These are phyloP conservation scores for Portevinia maculata DNA, from an alignment of 2,888 invertebrate species.

Conservation along the genomic window DNA sequence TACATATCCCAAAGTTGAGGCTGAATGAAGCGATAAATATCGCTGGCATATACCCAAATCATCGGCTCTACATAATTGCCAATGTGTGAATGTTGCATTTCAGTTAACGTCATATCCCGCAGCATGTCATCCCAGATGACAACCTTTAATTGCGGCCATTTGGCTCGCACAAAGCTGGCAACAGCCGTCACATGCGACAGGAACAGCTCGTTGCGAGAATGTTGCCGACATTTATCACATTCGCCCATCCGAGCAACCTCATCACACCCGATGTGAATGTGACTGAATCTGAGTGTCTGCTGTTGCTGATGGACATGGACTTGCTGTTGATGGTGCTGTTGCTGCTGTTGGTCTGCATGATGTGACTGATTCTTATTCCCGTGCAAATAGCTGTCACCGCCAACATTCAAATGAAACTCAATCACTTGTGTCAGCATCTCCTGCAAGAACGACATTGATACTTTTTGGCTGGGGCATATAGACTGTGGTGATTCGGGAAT, in stretches of 20 bases:
- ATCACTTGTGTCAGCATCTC: constrained; percentile 88
- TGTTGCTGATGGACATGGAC: constrained; percentile 67
- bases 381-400: constrained; percentile 54
- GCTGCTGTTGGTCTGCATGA: constrained; percentile 46
- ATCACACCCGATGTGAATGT: constrained; percentile 89
- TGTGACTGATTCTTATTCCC: constrained; percentile 62
- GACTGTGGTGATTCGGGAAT: constrained; percentile 87
- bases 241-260: constrained; percentile 89
- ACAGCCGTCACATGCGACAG: constrained; percentile 86
- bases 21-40: constrained; percentile 85
- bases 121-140: constrained; percentile 94
- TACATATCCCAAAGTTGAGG: constrained; percentile 87
- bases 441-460: constrained; percentile 85
- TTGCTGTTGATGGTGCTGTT: constrained; percentile 40
- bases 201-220: constrained; percentile 84
- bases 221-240: constrained; percentile 85
- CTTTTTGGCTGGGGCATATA: constrained; percentile 87
- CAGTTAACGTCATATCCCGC: constrained; percentile 85
- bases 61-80: constrained; percentile 89
- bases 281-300: constrained; percentile 80
- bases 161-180: constrained; percentile 85
- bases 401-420: constrained; percentile 79
- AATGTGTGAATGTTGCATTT: constrained; percentile 86
- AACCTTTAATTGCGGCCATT: constrained; percentile 85
- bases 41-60: constrained; percentile 92